These are phyloP conservation scores for Melieria crassipennis DNA, from an alignment of 2,888 invertebrate genomes.

Conservation along the genomic window DNA sequence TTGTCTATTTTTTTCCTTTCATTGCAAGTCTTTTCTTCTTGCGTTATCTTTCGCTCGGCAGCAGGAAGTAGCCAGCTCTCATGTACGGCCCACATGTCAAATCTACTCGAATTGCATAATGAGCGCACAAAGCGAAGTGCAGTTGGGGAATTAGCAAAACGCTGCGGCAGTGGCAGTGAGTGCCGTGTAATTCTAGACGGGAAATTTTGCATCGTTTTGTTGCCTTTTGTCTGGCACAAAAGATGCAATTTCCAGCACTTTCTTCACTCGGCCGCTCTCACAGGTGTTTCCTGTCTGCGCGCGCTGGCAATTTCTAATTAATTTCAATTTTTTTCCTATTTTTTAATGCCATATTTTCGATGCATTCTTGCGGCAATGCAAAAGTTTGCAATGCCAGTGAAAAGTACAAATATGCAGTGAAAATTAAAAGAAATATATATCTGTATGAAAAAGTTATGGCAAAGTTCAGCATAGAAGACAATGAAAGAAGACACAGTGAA, in stretches of 20 bases:
- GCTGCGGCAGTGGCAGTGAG: not conserved
- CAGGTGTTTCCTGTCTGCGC: no score
- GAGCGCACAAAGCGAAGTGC: not conserved
- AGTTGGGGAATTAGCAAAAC: not conserved
- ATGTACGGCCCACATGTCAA: constrained; percentile 43
- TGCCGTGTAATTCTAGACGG: constrained; percentile 22
- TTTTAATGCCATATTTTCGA: no score
- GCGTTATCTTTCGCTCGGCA: constrained; percentile 10
- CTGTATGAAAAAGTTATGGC: not conserved
- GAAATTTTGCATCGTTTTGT: constrained; percentile 3
- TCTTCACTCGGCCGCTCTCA: not conserved
- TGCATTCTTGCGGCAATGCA: not conserved
- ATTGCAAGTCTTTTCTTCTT: constrained; percentile 7
- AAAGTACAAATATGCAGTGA: not conserved
- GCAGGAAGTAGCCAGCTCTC: constrained; percentile 26
- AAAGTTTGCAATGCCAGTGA: not conserved
- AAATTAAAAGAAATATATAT: not conserved
- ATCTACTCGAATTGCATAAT: constrained; percentile 42
- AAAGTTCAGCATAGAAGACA: not conserved
- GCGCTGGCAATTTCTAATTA: no score
- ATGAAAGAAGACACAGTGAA: not conserved
- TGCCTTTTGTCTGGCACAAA: constrained; percentile 23
- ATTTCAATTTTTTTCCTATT: no score
- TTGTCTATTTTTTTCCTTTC: constrained; percentile 3
- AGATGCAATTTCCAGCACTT: constrained; percentile 31